These are phyloP conservation scores for Yponomeuta sedellus DNA, from an alignment of 2,888 invertebrate genomes.

Conservation along the genomic window DNA sequence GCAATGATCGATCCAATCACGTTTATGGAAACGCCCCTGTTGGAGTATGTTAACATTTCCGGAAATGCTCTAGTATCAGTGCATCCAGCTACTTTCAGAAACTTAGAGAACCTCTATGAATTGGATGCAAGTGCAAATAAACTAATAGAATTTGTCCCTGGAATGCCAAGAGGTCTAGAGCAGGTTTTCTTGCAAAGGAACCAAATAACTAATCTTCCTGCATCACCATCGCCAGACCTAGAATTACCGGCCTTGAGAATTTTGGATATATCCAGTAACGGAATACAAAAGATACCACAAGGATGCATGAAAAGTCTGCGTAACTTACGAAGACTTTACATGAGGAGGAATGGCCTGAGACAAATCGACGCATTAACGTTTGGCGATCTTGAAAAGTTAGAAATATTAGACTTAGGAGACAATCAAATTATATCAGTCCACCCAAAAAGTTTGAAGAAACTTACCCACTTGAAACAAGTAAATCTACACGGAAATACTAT, in stretches of 20 bases:
- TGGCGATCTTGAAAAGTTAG: constrained; percentile 81
- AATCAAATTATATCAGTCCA: constrained; percentile 83
- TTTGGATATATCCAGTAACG: constrained; percentile 85
- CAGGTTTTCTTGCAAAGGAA: constrained; percentile 83
- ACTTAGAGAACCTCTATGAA: constrained; percentile 85
- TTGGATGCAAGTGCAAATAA: constrained; percentile 85
- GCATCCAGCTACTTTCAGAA: constrained; percentile 86
- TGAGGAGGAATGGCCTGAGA: constrained; percentile 84
- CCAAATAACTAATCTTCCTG: constrained; percentile 80
- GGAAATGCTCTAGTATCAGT: constrained; percentile 82
- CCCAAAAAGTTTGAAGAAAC: constrained; percentile 79
- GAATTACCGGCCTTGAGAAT: constrained; percentile 84
- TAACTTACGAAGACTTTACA: constrained; percentile 80
- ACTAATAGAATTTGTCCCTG: constrained; percentile 84
- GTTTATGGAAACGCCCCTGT: constrained; percentile 81
- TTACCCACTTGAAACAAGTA: constrained; percentile 80
- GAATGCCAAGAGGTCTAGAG: constrained; percentile 85
- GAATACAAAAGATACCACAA: constrained; percentile 81
- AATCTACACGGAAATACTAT: constrained; percentile 87
- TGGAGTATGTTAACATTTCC: constrained; percentile 89
- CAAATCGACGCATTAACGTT: constrained; percentile 82
- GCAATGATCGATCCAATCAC: constrained; percentile 82
- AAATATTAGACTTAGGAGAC: constrained; percentile 83
- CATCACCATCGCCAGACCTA: constrained; percentile 79
- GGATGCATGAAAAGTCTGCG: constrained; percentile 80